Conservation (phyloP, 1,140 invertebrate genomes). For the Medauroidea extradentata region DNA sequence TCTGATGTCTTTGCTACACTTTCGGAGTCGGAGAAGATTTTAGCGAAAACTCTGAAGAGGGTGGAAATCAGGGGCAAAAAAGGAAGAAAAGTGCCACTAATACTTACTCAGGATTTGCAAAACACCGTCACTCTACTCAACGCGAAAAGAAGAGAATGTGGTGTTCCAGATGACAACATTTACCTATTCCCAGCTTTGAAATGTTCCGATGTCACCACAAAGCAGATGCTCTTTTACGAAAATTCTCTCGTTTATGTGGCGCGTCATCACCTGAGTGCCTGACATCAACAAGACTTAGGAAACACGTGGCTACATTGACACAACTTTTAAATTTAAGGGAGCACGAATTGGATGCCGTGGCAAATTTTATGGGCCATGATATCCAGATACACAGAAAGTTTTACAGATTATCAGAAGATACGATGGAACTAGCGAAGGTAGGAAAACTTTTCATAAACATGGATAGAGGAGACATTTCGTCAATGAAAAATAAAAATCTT, state of each 20-base stretch:
- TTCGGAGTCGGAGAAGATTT: conserved; percentile 3
- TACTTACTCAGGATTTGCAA: conserved; percentile 9
- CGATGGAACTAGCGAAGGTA: conserved; percentile 5
- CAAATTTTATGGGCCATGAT: conserved; percentile 21
- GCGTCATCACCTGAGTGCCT: background rate
- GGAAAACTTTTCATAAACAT: conserved; percentile 1
- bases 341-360: conserved; percentile 6
- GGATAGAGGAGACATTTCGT: conserved; percentile 2
- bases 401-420: conserved; percentile 18
- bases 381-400: conserved; percentile 16
- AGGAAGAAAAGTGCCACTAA: conserved; percentile 8
- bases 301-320: conserved; percentile 21
- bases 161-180: background rate
- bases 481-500: conserved; percentile 1
- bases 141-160: conserved; percentile 1
- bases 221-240: background rate
- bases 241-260: conserved; percentile 4
- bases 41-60: conserved; percentile 5
- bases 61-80: conserved; percentile 16
- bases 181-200: background rate
- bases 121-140: background rate
- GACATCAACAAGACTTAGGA: conserved; percentile 18
- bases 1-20: background rate
- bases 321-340: conserved; percentile 9
- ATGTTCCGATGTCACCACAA: background rate